Evolutionary conservation across 2,888 invertebrate species (phyloP), one percentile per base, ranked within the genome.

Genomic region (Plusia festucae): DNA sequence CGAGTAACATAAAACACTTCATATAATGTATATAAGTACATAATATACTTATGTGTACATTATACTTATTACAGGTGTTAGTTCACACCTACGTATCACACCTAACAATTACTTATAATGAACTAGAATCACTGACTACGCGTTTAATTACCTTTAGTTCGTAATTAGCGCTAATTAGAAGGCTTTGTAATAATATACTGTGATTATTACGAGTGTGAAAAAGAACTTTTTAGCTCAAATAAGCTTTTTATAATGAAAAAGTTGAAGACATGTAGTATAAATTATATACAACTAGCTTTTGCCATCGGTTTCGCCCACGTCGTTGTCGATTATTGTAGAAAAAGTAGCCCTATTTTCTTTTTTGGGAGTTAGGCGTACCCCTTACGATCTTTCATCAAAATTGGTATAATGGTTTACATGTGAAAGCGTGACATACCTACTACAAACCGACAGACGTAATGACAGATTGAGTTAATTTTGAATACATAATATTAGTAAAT

Each of bases 81-180:
- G 30, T 56, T 71, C 61, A 32, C 71, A 71, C 72, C 59, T 53
- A n/a, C n/a, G 16, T 18, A 9, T 16, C 2, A 18, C 16, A 57
- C 22, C 27, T 32, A 7, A 6, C 51, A n/a, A 62, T 71, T 62
- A 4, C n/a, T 40, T 18, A 15, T 72, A 72, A 72, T 60, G 60
- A 73, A 60, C 53, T 9, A 53, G 30, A 58, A 58, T 58, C 30
- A 51, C 15, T 8, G 20, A 7, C 6, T 18, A 18, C 9, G 16
- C 7, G 24, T 20, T 27, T 62, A 53, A 68, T 72, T 73, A 63
- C 16, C 32, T 0, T 44, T 30, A 32, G 46, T 2, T 16, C 16
- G n/a, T 53, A 53, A 27, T 60, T 57, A 49, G 11, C 15, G 15
- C 60, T 72, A 51, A 64, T 72, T 73, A 72, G 9, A 4, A 13